Evolutionary conservation across 1,140 invertebrate species (phyloP).

Genomic region (Aphidius ervi): DNA sequence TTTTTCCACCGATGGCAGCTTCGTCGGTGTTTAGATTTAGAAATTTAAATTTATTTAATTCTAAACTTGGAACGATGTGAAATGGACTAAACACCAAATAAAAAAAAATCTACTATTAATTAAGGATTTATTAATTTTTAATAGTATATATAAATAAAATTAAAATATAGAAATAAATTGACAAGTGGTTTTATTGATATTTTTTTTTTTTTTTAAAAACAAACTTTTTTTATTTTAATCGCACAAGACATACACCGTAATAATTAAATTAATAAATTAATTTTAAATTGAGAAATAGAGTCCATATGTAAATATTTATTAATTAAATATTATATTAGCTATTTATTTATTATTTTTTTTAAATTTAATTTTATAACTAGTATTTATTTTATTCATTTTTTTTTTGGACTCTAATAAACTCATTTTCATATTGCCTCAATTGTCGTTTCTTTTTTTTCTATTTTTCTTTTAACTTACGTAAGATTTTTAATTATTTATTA

Average conservation of each 20-base stretch:
- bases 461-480: not conserved
- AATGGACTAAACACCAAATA: not conserved
- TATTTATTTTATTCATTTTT: too few species aligned
- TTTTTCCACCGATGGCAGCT: conserved; percentile 3
- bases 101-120: not conserved
- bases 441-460: not conserved
- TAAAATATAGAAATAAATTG: conserved; percentile 1
- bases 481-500: too few species aligned
- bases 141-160: not conserved
- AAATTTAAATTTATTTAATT: not conserved
- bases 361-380: not conserved
- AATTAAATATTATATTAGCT: not conserved
- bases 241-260: conserved; percentile 56
- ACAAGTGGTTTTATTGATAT: not conserved
- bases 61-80: not conserved
- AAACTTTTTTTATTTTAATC: conserved; percentile 54
- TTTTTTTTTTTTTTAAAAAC: conserved; percentile 48
- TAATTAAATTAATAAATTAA: conserved; percentile 50
- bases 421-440: not conserved
- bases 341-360: conserved; percentile 3
- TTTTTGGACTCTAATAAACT: not conserved
- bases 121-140: not conserved
- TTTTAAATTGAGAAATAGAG: conserved; percentile 37
- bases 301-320: conserved; percentile 22
- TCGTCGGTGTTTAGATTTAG: too few species aligned